These are phyloP conservation scores for Agrotis exclamationis DNA, from an alignment of 2,888 invertebrate species.

Conservation along the genomic window DNA sequence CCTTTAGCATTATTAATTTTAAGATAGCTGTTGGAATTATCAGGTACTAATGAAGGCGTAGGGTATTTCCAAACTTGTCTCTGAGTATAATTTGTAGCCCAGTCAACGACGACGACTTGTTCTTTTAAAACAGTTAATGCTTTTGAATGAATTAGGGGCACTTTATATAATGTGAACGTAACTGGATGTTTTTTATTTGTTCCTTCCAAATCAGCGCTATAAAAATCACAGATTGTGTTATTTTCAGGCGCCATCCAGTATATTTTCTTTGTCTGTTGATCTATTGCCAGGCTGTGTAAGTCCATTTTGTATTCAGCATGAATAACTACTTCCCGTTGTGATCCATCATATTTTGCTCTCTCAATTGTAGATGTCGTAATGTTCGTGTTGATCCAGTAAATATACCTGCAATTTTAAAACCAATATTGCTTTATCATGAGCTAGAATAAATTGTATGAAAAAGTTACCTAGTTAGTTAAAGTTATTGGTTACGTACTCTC, in stretches of 20 bases:
- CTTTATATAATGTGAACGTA: no score
- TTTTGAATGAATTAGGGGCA: not conserved
- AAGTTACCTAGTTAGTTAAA: no score
- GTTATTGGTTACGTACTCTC: no score
- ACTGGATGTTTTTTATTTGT: no score
- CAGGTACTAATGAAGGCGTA: not conserved
- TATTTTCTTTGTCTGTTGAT: not conserved
- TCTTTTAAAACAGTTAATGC: not conserved
- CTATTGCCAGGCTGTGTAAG: no score
- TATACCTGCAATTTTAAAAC: conserved; percentile 5
- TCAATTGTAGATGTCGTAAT: not conserved
- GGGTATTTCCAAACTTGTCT: not conserved
- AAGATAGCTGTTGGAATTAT: rapidly evolving
- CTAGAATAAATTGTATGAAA: not conserved
- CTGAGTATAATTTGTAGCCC: rapidly evolving
- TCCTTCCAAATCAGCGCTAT: not conserved
- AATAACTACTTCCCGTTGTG: conserved; percentile 3
- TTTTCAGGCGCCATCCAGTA: not conserved
- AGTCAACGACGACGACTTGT: rapidly evolving
- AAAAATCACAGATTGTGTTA: rapidly evolving
- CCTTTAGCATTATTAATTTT: not conserved
- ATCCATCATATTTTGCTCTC: conserved; percentile 2
- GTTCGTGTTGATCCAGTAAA: conserved; percentile 15
- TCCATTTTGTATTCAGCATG: no score
- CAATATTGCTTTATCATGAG: not conserved